These are phyloP conservation scores for Drosophila quinaria DNA, from an alignment of 2,888 invertebrate species.

Conservation along the genomic window DNA sequence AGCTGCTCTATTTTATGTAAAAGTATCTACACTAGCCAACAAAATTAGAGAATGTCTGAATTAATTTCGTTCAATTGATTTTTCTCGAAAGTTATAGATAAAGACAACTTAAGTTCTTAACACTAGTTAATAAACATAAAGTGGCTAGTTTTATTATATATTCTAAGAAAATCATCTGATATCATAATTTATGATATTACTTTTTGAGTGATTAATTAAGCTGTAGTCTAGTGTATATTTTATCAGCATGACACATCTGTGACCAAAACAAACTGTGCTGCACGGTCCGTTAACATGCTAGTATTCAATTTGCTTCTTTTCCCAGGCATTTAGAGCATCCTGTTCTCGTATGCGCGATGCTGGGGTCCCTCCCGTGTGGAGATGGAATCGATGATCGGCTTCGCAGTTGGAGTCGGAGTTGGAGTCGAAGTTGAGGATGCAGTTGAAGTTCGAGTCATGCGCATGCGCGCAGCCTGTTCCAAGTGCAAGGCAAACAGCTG, in stretches of 20 bases:
- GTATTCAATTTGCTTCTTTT: constrained; percentile 53
- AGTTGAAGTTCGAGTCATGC: constrained; percentile 50
- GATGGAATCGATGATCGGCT: constrained; percentile 6
- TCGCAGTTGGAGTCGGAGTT: constrained; percentile 9
- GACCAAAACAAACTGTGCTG: constrained; percentile 14
- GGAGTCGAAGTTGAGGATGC: constrained; percentile 1
- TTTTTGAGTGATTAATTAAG: not conserved
- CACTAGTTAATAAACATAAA: not conserved
- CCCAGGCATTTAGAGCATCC: constrained; percentile 61
- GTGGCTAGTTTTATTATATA: no score
- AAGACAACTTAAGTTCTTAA: not conserved
- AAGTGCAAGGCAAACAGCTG: constrained; percentile 28
- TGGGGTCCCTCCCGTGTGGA: constrained; percentile 17
- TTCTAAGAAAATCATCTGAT: no score
- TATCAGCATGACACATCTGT: constrained; percentile 23
- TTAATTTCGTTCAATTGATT: no score
- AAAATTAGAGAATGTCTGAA: no score
- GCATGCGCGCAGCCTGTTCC: constrained; percentile 34
- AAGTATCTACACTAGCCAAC: not conserved
- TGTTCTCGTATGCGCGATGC: constrained; percentile 20
- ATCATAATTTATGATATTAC: not conserved
- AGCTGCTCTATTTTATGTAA: no score
- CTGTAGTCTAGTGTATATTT: constrained; percentile 10
- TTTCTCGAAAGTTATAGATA: no score
- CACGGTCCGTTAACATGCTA: constrained; percentile 24